Conservation (phyloP, 2,888 invertebrate genomes). For the Drosophila nr. fundita region DNA sequence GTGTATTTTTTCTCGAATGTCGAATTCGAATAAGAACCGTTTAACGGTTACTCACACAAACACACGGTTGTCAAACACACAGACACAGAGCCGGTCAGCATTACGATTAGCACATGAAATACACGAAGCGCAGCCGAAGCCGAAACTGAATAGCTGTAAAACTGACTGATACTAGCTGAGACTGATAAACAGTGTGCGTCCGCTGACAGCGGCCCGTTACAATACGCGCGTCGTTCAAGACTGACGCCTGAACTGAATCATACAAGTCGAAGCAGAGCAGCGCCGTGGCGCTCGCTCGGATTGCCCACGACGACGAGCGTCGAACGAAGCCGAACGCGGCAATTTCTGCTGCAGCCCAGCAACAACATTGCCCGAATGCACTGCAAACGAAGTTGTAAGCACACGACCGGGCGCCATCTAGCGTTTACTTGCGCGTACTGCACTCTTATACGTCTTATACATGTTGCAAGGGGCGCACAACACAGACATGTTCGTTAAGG, state of each 20-base stretch:
- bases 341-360: slow-evolving; percentile 45
- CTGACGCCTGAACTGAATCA: slow-evolving; percentile 63
- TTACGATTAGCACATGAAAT: slow-evolving; percentile 33
- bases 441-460: slow-evolving; percentile 53
- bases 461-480: slow-evolving; percentile 20
- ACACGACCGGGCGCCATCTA: slow-evolving; percentile 44
- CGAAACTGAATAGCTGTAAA: slow-evolving; percentile 47
- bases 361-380: slow-evolving; percentile 34
- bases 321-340: slow-evolving; percentile 16
- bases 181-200: slow-evolving; percentile 31
- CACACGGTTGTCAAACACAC: slow-evolving; percentile 27
- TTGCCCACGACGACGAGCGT: slow-evolving; percentile 21
- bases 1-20: slow-evolving; percentile 41
- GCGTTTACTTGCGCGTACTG: slow-evolving; percentile 14
- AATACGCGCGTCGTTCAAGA: slow-evolving; percentile 76
- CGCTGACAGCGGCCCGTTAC: slow-evolving; percentile 63
- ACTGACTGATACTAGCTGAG: slow-evolving; percentile 24
- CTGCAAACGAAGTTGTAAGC: slow-evolving; percentile 19
- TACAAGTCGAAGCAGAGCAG: slow-evolving; percentile 43
- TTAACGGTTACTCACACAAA: slow-evolving; percentile 34
- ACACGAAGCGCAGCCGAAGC: slow-evolving; percentile 34
- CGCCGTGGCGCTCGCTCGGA: slow-evolving; percentile 1
- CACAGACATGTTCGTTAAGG: slow-evolving; percentile 36
- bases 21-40: slow-evolving; percentile 50
- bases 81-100: slow-evolving; percentile 22